Evolutionary conservation across 2,113 vertebrate genomes (phyloP).

Genomic region (Odobenus rosmarus): DNA sequence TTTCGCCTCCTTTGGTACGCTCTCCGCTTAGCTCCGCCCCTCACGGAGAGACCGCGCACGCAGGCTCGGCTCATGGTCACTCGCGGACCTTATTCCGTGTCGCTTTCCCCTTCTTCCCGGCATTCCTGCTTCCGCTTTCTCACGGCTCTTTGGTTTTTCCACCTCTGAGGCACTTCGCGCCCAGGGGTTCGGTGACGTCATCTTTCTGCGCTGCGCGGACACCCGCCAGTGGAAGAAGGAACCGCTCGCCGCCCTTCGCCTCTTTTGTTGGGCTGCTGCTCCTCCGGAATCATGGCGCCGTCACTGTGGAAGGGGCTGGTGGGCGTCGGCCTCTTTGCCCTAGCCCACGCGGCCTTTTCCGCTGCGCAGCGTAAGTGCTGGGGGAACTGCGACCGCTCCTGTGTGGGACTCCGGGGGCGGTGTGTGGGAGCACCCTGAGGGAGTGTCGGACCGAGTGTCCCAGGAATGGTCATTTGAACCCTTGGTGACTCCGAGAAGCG

Average conservation of each 20-base stretch:
- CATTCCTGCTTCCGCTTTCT: conserved; percentile 71
- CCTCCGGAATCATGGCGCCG: conserved; percentile 90
- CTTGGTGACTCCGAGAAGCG: conserved; percentile 9
- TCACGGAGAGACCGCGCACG: neutral
- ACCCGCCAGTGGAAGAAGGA: conserved; percentile 41
- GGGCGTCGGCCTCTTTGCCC: conserved; percentile 94
- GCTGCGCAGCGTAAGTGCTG: conserved; percentile 91
- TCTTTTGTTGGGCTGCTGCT: conserved; percentile 55
- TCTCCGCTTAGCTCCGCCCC: neutral
- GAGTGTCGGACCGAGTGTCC: neutral
- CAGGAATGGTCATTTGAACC: neutral
- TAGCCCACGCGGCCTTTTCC: conserved; percentile 97
- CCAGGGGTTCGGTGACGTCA: conserved; percentile 69
- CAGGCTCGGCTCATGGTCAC: neutral
- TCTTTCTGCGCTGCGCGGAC: conserved; percentile 73
- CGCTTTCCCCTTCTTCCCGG: conserved; percentile 57
- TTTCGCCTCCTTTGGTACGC: neutral
- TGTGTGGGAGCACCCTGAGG: conserved; percentile 30
- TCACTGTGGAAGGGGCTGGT: conserved; percentile 97
- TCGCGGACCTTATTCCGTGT: neutral
- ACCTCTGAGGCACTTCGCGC: conserved; percentile 47
- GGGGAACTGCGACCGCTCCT: neutral
- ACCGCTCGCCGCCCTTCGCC: conserved; percentile 26
- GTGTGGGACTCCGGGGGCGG: neutral
- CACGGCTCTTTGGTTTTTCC: neutral